phyloP scores from a whole-genome alignment of 2,113 vertebrate species.

The Apaloderma vittatum region DNA sequence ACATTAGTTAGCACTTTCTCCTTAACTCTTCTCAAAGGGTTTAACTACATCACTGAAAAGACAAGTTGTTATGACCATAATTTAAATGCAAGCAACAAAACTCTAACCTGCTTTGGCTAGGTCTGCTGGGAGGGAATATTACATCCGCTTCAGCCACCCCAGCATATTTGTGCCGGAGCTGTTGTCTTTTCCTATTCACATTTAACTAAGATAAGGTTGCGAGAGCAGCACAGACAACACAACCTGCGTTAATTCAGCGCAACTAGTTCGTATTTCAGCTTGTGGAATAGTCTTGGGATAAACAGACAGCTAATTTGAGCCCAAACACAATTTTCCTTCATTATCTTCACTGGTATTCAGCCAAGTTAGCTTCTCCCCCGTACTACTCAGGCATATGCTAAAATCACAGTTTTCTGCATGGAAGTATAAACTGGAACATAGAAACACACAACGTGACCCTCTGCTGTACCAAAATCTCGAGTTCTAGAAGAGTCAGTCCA shows the following conservation, averaged over 20 bases:
- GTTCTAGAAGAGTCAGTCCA: neutral
- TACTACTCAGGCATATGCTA: neutral
- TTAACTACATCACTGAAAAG: neutral
- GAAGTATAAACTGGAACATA: neutral
- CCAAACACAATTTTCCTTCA: neutral
- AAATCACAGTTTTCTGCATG: neutral
- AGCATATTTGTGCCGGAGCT: neutral
- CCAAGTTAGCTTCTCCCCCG: neutral
- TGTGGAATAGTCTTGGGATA: neutral
- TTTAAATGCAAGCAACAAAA: conserved; percentile 23
- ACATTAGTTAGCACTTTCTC: neutral
- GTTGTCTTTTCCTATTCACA: neutral
- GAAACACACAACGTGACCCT: neutral
- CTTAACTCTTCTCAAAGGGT: conserved; percentile 10
- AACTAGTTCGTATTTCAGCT: neutral
- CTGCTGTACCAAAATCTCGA: neutral
- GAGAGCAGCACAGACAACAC: neutral
- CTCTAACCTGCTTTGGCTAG: neutral
- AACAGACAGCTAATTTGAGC: neutral
- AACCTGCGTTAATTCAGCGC: neutral
- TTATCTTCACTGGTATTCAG: neutral
- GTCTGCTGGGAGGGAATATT: neutral
- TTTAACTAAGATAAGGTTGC: neutral
- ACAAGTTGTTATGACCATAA: neutral
- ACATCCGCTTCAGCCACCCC: neutral